Base-by-base conservation (phyloP, 2,113 vertebrate species). In the Syngnathoides biaculeatus region DNA sequence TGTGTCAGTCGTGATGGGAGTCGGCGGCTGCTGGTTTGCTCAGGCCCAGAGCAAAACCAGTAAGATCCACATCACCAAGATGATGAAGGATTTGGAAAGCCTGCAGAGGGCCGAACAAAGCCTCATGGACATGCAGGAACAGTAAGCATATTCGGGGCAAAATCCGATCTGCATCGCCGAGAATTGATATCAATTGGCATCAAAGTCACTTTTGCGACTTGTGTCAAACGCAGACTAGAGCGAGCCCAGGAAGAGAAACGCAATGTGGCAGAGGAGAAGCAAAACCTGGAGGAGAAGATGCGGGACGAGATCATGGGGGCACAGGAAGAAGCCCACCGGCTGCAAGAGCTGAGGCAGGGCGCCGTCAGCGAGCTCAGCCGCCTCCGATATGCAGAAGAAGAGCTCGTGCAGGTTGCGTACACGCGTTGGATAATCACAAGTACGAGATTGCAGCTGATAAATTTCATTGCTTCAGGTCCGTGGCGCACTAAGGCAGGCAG, bases 1-100 rank as follows among this genome's bases (percentile, higher is more conserved):
- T 10, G 90, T 99, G 73, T 98, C 97, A 19, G 95, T 98, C 80
- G 92, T 98, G 79, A 98, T 98, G 91, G 97, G 96, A 55, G 88
- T 99, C 74, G 96, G 96, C 30, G 97, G 96, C 64, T 98, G 95
- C 89, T 98, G 95, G 95, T 98, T 99, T 89, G 95, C 97, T 24
- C 94, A 94, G 77, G 91, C 90, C 0, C 97, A 99, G 83, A 98
- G 94, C 91, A 97, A 94, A 88, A 86, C 91, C 67, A 97, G 95
- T 26, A 96, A 94, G 89, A 85, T 95, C 65, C 96, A 99, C 81
- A 92, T 99, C 62, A 75, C 92, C 84, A 97, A 94, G 89, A 98
- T 99, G 96, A 99, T 97, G 91, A 98, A 95, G 89, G 97, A 98
- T 73, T 89, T 99, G 79, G 97, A 98, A 81, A 96, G 97, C 78